Percentiles rank a stretch among this genome's conserved stretches.
phyloP scores from a whole-genome alignment of 2,113 vertebrate genomes.

The Odocoileus hemionus region DNA sequence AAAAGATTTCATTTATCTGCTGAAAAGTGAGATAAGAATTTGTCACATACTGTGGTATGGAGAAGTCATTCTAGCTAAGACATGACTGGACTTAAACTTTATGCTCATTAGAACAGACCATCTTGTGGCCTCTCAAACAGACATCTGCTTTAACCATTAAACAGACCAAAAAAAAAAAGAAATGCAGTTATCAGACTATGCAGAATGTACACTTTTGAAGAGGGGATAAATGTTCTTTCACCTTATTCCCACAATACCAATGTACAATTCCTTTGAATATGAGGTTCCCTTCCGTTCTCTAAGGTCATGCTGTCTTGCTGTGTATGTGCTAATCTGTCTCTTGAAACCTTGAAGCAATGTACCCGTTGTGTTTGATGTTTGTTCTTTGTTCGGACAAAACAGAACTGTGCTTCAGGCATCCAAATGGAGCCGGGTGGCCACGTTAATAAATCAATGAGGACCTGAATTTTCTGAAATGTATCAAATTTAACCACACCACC shows the following conservation, averaged over 20 bases:
- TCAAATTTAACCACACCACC: not conserved
- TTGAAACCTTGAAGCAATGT: not conserved
- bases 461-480: not conserved
- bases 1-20: not conserved
- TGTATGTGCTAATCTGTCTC: not conserved
- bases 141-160: not conserved
- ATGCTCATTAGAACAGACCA: not conserved
- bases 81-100: not conserved
- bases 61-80: not conserved
- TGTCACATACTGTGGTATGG: not conserved
- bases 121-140: not conserved
- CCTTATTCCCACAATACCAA: not conserved
- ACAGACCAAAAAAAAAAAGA: not conserved
- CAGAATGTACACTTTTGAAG: not conserved
- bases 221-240: not conserved
- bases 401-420: not conserved
- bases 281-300: not conserved
- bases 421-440: not conserved
- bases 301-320: not conserved
- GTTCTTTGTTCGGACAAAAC: not conserved
- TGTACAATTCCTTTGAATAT: not conserved
- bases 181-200: not conserved
- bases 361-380: not conserved
- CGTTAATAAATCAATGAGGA: not conserved
- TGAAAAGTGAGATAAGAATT: not conserved